Conservation (phyloP, 2,888 invertebrate species). For the Luperina testacea region DNA sequence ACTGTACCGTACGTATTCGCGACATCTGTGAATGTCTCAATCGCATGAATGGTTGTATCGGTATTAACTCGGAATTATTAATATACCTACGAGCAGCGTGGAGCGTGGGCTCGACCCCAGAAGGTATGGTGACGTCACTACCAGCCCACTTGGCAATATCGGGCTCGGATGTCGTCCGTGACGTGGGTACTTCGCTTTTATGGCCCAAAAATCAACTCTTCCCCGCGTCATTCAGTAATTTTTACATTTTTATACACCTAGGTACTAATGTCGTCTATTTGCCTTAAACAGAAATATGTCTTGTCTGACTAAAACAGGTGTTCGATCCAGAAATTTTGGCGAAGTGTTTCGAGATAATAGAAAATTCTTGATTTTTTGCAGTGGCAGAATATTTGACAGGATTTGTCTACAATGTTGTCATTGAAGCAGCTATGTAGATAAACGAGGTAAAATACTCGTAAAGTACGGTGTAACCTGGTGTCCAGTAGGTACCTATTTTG, state of each 20-base stretch:
- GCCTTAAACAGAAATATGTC: conserved; percentile 23
- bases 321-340: neutral
- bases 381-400: neutral
- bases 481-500: conserved; percentile 3
- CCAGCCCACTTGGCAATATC: conserved; percentile 61
- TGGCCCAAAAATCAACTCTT: conserved; percentile 56
- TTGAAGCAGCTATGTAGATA: neutral
- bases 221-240: conserved; percentile 44
- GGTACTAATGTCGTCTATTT: conserved; percentile 18
- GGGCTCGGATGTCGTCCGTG: conserved; percentile 56
- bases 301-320: conserved; percentile 18
- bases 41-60: conserved; percentile 60
- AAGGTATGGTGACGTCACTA: conserved; percentile 78
- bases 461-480: neutral
- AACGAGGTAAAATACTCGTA: neutral
- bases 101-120: conserved; percentile 76
- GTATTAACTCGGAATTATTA: conserved; percentile 58
- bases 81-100: conserved; percentile 61
- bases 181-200: conserved; percentile 55
- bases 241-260: conserved; percentile 34
- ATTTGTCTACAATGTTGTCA: neutral
- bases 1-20: conserved; percentile 40
- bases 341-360: neutral
- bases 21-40: conserved; percentile 49
- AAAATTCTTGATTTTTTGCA: neutral